These are phyloP conservation scores for Dryoscopus gambensis DNA, from an alignment of 2,113 vertebrate genomes.

Conservation along the genomic window DNA sequence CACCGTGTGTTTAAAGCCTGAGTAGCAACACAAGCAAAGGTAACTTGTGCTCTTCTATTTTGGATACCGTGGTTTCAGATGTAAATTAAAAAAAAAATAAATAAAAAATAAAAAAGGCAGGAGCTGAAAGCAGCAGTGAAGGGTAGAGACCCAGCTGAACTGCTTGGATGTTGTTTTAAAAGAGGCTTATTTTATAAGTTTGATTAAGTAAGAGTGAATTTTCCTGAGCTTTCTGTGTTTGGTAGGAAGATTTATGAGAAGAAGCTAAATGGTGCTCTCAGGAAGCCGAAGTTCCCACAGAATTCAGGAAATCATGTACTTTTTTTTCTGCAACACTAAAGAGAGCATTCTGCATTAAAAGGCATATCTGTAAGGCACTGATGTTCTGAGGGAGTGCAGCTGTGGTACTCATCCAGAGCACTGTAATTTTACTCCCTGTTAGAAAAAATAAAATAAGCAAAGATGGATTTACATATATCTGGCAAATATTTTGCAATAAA, in stretches of 20 bases:
- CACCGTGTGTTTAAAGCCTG: background rate
- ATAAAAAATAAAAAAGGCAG: background rate
- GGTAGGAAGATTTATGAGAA: conserved; percentile 67
- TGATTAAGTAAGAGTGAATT: conserved; percentile 54
- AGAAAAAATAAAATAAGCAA: conserved; percentile 16
- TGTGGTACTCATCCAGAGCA: conserved; percentile 37
- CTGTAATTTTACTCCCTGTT: conserved; percentile 15
- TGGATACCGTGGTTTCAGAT: conserved; percentile 22
- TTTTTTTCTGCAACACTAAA: conserved; percentile 26
- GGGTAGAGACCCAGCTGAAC: background rate
- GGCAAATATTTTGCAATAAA: background rate
- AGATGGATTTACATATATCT: background rate
- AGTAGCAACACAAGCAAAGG: background rate
- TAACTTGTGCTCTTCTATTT: background rate
- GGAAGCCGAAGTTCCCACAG: conserved; percentile 61
- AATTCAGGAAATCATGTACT: conserved; percentile 59
- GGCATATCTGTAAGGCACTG: conserved; percentile 44
- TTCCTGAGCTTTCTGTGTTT: conserved; percentile 23
- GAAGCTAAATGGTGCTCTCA: conserved; percentile 40
- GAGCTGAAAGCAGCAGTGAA: conserved; percentile 12
- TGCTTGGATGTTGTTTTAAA: background rate
- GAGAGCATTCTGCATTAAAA: conserved; percentile 53
- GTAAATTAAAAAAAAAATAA: background rate
- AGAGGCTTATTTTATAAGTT: background rate
- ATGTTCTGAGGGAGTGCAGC: conserved; percentile 53